Base-by-base conservation (phyloP, 2,797 vertebrate species). In the Centroberyx gerrardi region DNA sequence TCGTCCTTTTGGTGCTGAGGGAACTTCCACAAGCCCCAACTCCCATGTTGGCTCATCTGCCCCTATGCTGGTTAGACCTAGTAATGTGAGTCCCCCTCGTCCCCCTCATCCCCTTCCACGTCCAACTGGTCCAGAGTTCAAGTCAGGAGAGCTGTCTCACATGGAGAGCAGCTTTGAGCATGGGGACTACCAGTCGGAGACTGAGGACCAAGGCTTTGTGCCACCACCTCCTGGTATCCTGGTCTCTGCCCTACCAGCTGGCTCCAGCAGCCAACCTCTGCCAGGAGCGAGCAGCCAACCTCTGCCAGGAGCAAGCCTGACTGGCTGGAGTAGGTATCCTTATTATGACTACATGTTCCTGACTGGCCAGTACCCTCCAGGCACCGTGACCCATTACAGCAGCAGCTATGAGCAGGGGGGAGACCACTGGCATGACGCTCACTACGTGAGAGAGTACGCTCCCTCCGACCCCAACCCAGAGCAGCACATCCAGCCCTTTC, bases 161-260 rank as follows among this genome's bases (percentile, higher is more conserved):
- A 0, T 36, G 14, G 61, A 68, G 7, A 61, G 31, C 0, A 44
- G 0, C 4, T 70, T 17, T 2, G 82, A 87, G 31, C 55, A 65
- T 4, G 85, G 85, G 2, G 29, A 67, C 44, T 62, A 22, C 0
- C 18, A 88, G 8, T 59, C 54, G 1, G 86, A 88, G 72, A 74
- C 53, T 0, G 60, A 84, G 31, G 61, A 62, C 0, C 17, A 59
- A 31, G 48, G 15, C 0, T 29, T 18, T 38, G 28, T 4, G 3
- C 22, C 5, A 13, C 29, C 38, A 17, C 15, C 42, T n/a, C 55
- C 9, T 0, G 17, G 22, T n/a, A 0, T 17, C 6, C 10, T 0
- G 0, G 2, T 0, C 1, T 8, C 38, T 62, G 2, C 28, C 3
- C 18, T 28, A 15, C 36, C 0, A n/a, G 51, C 2, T 0, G 2